Conservation (phyloP, 2,113 vertebrate genomes). For the Phoxinus phoxinus region DNA sequence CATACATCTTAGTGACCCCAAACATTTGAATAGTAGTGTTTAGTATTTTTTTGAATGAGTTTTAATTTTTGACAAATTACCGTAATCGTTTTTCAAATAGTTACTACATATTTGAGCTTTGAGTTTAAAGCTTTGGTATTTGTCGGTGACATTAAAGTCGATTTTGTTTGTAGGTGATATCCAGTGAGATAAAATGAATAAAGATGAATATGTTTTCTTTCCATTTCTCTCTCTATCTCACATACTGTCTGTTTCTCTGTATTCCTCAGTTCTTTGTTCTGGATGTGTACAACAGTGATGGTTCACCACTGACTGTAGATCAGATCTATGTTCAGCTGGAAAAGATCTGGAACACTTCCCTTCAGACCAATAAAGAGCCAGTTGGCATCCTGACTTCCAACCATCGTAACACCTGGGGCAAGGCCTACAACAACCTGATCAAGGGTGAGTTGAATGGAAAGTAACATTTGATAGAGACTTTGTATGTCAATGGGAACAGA, state of each 20-base stretch:
- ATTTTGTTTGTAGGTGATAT: not conserved
- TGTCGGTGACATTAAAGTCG: not conserved
- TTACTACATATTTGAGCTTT: not conserved
- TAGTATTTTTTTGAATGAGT: not conserved
- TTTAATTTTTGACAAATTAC: not conserved
- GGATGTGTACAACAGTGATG: slow-evolving; percentile 93
- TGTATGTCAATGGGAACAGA: too few relatives aligned
- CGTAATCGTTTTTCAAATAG: not conserved
- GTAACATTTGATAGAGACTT: not conserved
- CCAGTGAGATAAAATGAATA: not conserved
- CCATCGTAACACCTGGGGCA: slow-evolving; percentile 97
- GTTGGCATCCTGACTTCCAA: slow-evolving; percentile 95
- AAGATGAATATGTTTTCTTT: not conserved
- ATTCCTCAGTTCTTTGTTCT: slow-evolving; percentile 88
- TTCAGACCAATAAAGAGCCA: slow-evolving; percentile 97
- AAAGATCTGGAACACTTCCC: slow-evolving; percentile 97
- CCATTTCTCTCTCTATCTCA: not conserved
- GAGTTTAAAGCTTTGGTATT: not conserved
- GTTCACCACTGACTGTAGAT: slow-evolving; percentile 85
- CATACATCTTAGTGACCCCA: not conserved
- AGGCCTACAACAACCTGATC: slow-evolving; percentile 92
- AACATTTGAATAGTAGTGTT: not conserved
- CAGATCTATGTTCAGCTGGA: slow-evolving; percentile 94
- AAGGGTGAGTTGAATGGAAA: slow-evolving; percentile 79
- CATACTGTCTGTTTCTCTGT: not conserved